phyloP scores from a whole-genome alignment of 2,113 vertebrate species.

The rat (Rattus norvegicus) region DNA sequence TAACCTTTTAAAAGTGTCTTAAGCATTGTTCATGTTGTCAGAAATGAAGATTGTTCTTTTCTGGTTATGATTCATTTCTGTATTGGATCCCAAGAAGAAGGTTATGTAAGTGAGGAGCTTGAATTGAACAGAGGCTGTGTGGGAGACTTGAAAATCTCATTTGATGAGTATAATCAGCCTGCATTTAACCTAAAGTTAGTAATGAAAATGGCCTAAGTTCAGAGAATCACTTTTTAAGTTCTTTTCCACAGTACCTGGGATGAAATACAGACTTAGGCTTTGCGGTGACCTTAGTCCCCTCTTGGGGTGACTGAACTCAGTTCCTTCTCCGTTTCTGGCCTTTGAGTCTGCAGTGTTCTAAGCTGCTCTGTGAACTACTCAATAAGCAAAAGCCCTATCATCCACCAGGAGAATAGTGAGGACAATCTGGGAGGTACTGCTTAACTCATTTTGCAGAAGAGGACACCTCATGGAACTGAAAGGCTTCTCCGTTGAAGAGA shows the following conservation, averaged over 20 bases:
- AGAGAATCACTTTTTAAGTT: background rate
- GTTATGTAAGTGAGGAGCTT: constrained; percentile 26
- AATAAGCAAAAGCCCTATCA: background rate
- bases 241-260: background rate
- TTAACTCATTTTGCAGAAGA: background rate
- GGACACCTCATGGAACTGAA: background rate
- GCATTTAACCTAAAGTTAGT: constrained; percentile 53
- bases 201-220: constrained; percentile 12
- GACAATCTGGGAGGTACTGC: background rate
- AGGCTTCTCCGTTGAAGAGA: background rate
- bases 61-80: constrained; percentile 66
- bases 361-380: background rate
- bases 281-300: background rate
- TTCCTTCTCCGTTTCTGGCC: background rate
- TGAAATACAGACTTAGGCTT: background rate
- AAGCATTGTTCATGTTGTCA: constrained; percentile 50
- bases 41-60: constrained; percentile 54
- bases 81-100: constrained; percentile 35
- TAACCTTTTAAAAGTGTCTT: constrained; percentile 49
- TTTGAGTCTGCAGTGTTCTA: background rate
- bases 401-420: background rate
- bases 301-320: background rate
- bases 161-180: background rate
- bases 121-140: constrained; percentile 10
- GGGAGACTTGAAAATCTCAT: background rate